Conservation (phyloP, 2,797 vertebrate genomes). For the Leptoclinus maculatus region DNA sequence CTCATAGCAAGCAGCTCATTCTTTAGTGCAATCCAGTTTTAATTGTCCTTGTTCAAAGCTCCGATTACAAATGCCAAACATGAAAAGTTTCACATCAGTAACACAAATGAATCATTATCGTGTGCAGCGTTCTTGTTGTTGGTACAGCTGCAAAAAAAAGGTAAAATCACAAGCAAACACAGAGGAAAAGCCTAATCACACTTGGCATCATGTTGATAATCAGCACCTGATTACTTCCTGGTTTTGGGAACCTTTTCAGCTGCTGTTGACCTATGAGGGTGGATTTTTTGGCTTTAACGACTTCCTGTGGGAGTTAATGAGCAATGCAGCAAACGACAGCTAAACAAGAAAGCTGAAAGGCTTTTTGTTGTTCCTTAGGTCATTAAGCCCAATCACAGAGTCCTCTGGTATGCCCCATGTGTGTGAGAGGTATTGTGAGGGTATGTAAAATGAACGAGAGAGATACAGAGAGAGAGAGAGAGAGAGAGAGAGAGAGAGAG, state of each 20-base stretch:
- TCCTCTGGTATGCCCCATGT: constrained; percentile 46
- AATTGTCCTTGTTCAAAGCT: constrained; percentile 15
- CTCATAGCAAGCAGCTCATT: neutral
- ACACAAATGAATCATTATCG: neutral
- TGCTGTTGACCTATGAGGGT: constrained; percentile 74
- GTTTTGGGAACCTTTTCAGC: constrained; percentile 75
- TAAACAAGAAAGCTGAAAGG: constrained; percentile 69
- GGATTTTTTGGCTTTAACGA: constrained; percentile 66
- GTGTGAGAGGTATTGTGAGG: neutral
- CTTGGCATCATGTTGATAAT: constrained; percentile 72
- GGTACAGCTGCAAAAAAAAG: constrained; percentile 7
- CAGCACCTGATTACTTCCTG: constrained; percentile 76
- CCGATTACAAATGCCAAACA: neutral
- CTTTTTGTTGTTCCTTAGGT: constrained; percentile 72
- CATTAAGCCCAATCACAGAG: constrained; percentile 73
- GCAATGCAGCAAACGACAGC: constrained; percentile 50
- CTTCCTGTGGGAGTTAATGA: constrained; percentile 77
- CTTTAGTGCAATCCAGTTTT: neutral
- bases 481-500: neutral
- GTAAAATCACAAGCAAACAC: constrained; percentile 14
- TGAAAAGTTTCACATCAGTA: constrained; percentile 17
- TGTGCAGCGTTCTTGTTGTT: neutral
- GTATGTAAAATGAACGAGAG: neutral
- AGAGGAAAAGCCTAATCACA: constrained; percentile 52
- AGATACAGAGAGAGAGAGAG: neutral